These are phyloP conservation scores for Ophiothrix spiculata DNA, from an alignment of 35 echinoderm and acorn worm genomes.

Conservation along the genomic window DNA sequence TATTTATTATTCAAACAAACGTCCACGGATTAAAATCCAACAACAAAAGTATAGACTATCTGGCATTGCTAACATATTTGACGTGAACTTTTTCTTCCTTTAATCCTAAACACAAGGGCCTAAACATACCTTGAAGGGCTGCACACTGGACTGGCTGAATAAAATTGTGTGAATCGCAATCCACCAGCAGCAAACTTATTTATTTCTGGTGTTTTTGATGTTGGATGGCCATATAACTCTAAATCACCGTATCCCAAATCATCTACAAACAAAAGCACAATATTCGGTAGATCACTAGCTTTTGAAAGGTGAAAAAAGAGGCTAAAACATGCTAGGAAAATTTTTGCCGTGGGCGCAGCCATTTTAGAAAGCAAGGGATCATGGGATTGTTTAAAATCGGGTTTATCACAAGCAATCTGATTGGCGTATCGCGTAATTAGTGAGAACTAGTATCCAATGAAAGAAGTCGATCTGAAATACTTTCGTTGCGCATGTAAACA, in stretches of 20 bases:
- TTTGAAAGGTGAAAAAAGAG: not conserved
- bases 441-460: not conserved
- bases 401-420: not conserved
- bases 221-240: slow-evolving; percentile 80
- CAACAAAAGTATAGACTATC: too few relatives aligned
- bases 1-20: too few relatives aligned
- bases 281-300: slow-evolving; percentile 40
- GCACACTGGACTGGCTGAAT: slow-evolving; percentile 73
- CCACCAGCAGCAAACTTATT: slow-evolving; percentile 53
- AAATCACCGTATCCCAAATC: slow-evolving; percentile 90
- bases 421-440: not conserved
- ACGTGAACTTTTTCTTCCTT: not conserved
- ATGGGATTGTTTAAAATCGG: not conserved
- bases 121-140: slow-evolving; percentile 95
- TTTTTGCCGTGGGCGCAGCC: not conserved
- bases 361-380: not conserved
- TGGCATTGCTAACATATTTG: too few relatives aligned
- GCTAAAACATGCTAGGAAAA: not conserved
- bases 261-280: slow-evolving; percentile 88
- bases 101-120: too few relatives aligned
- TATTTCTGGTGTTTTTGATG: slow-evolving; percentile 60
- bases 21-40: too few relatives aligned
- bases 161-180: slow-evolving; percentile 80
- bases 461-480: not conserved
- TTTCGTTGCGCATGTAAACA: not conserved